A percentile compares a stretch with the other conserved stretches of the same genome.
phyloP scores from a whole-genome alignment of 1,140 invertebrate species.

The Drosophila asahinai region DNA sequence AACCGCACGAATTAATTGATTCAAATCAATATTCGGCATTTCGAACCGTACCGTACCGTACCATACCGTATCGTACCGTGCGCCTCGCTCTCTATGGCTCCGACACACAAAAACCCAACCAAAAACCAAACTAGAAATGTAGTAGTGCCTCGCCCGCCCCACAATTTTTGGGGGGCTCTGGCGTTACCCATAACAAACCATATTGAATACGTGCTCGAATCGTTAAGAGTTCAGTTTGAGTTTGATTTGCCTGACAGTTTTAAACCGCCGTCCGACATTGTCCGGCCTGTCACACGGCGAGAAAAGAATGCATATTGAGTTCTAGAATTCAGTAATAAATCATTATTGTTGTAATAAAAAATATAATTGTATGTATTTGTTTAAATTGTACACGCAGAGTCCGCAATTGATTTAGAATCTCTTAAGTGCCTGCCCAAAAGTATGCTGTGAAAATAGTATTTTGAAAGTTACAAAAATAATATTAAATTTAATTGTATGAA shows the following conservation, averaged over 20 bases:
- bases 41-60: slow-evolving; percentile 44
- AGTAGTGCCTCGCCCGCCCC: slow-evolving; percentile 20
- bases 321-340: neutral
- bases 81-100: slow-evolving; percentile 15
- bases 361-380: too few relatives aligned
- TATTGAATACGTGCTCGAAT: slow-evolving; percentile 81
- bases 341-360: too few relatives aligned
- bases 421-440: neutral
- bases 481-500: neutral
- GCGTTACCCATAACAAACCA: slow-evolving; percentile 71
- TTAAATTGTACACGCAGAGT: too few relatives aligned
- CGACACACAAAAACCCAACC: slow-evolving; percentile 34
- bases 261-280: slow-evolving; percentile 33
- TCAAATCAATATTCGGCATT: slow-evolving; percentile 85
- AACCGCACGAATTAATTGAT: slow-evolving; percentile 85
- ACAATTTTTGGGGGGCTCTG: slow-evolving; percentile 18
- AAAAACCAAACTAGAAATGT: slow-evolving; percentile 42
- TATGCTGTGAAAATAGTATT: neutral
- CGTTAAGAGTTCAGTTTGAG: slow-evolving; percentile 75
- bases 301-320: neutral
- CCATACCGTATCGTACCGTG: slow-evolving; percentile 12
- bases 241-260: slow-evolving; percentile 78
- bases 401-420: neutral
- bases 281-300: neutral
- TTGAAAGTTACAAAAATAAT: neutral